These are phyloP conservation scores for Lasioglossum oenotherae DNA, from an alignment of 2,888 invertebrate genomes.

Conservation along the genomic window DNA sequence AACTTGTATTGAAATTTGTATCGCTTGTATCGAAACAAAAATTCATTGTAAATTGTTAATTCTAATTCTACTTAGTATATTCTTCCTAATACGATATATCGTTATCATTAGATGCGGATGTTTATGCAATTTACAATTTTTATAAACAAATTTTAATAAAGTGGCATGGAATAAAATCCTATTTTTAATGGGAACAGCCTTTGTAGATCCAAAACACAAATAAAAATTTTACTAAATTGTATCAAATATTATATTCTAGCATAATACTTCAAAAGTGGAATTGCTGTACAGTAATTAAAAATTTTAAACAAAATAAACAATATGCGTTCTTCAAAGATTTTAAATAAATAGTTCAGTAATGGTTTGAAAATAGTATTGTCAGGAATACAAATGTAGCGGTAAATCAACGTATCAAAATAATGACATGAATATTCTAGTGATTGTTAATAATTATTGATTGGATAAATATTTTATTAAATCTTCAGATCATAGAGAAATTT, in stretches of 20 bases:
- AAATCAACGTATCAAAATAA: no score
- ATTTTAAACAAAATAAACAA: no score
- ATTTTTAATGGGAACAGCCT: no score
- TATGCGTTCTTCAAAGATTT: no score
- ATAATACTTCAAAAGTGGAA: neutral
- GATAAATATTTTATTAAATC: neutral
- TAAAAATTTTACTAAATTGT: no score
- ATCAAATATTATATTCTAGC: no score
- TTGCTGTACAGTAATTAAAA: no score
- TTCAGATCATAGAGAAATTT: neutral
- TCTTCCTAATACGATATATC: neutral
- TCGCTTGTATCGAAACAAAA: neutral
- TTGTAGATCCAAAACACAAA: no score
- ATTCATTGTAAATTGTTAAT: neutral
- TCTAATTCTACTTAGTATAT: neutral
- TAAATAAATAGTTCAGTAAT: neutral
- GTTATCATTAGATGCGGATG: neutral
- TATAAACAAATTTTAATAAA: no score
- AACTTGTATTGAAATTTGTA: neutral
- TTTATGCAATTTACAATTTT: no score
- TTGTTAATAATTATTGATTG: neutral
- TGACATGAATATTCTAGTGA: no score
- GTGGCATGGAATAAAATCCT: no score
- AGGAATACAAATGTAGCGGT: neutral
- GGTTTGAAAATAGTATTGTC: neutral